A percentile compares a stretch with the other conserved stretches of the same genome.
Evolutionary conservation across 1,140 invertebrate species (phyloP).

Genomic region (Drosophila ercepeae): DNA sequence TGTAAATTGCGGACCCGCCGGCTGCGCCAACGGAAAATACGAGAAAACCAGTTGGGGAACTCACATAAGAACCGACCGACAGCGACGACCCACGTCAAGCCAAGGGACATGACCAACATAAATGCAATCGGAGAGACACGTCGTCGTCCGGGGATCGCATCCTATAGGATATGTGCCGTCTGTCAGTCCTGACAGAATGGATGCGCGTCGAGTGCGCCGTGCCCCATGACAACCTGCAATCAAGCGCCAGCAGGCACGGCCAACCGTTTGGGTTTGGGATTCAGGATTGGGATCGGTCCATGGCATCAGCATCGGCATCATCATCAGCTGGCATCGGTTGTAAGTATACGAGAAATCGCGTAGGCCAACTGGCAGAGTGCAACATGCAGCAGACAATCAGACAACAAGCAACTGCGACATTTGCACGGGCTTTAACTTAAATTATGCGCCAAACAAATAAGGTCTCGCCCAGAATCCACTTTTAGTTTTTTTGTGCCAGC

Average conservation of each 20-base stretch:
- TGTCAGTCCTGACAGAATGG: conserved; percentile 57
- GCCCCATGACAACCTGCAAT: conserved; percentile 71
- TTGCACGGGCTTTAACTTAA: conserved; percentile 64
- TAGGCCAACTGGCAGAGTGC: conserved; percentile 31
- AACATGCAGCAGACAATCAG: conserved; percentile 42
- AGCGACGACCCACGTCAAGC: conserved; percentile 70
- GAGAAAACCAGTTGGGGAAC: conserved; percentile 51
- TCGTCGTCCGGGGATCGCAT: conserved; percentile 21
- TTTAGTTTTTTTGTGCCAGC: not conserved
- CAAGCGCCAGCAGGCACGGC: conserved; percentile 64
- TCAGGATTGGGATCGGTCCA: conserved; percentile 12
- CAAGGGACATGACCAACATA: conserved; percentile 55
- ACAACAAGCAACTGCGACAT: conserved; percentile 66
- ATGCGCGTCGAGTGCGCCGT: conserved; percentile 50
- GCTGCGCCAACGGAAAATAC: not conserved
- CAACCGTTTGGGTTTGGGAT: conserved; percentile 9
- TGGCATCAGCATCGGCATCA: conserved; percentile 20
- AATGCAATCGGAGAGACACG: conserved; percentile 55
- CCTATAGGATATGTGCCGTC: conserved; percentile 38
- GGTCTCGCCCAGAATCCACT: conserved; percentile 53
- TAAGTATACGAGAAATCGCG: conserved; percentile 18
- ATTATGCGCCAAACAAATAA: conserved; percentile 75
- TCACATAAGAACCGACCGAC: conserved; percentile 31
- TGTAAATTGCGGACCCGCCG: not conserved
- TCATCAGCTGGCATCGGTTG: conserved; percentile 17